Conservation (phyloP, 1,140 invertebrate species). For the Oryzaephilus surinamensis region DNA sequence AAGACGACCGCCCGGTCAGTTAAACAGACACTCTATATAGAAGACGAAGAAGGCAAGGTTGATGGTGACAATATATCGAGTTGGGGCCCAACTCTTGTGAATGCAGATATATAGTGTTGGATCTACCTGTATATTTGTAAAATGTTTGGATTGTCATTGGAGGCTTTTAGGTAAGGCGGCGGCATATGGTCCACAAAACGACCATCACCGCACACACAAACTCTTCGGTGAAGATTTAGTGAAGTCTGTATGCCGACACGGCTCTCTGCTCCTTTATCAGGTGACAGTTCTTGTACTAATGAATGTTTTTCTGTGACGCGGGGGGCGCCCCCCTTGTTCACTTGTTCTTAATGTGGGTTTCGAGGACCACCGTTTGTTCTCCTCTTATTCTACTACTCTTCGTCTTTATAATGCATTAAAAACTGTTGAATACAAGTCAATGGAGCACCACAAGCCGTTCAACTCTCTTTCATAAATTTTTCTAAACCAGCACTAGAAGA, state of each 20-base stretch:
- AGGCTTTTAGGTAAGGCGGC: conserved; percentile 18
- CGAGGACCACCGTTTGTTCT: conserved; percentile 7
- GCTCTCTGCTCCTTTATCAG: conserved; percentile 29
- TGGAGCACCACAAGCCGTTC: too few relatives aligned
- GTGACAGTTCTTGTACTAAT: conserved; percentile 34
- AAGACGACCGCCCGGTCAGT: conserved; percentile 3
- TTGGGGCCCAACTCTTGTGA: too few relatives aligned
- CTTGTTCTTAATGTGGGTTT: conserved; percentile 9
- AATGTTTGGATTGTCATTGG: too few relatives aligned
- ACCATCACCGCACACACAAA: conserved; percentile 10
- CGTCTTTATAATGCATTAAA: background rate
- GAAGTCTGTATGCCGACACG: conserved; percentile 26
- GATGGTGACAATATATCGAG: too few relatives aligned
- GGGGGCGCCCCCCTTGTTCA: too few relatives aligned
- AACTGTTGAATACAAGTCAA: background rate
- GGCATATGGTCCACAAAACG: conserved; percentile 10
- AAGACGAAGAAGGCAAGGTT: too few relatives aligned
- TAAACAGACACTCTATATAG: background rate
- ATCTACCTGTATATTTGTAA: too few relatives aligned
- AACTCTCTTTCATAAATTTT: background rate
- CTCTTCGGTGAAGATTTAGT: conserved; percentile 29
- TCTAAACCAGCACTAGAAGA: background rate
- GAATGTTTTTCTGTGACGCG: too few relatives aligned
- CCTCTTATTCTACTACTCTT: background rate
- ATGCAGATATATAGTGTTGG: too few relatives aligned